Conservation (phyloP, 2,797 vertebrate species). For the Gouania willdenowi region DNA sequence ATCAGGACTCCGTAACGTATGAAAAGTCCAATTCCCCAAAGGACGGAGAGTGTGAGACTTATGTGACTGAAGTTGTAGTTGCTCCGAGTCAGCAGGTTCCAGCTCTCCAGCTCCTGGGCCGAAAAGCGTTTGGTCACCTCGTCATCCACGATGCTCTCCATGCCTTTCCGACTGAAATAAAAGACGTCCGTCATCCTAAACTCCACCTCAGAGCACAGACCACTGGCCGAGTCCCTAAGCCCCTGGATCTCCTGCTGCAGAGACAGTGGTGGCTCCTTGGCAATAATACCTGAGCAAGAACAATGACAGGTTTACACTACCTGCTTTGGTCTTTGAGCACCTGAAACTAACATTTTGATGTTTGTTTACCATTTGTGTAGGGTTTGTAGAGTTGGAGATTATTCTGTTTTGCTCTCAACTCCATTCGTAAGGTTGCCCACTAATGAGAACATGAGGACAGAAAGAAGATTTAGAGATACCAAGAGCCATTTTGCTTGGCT, state of each 20-base stretch:
- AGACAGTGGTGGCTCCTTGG: conserved; percentile 81
- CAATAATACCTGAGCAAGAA: conserved; percentile 80
- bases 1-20: conserved; percentile 87
- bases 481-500: too few relatives aligned
- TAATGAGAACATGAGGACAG: conserved; percentile 45
- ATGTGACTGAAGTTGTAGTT: conserved; percentile 90
- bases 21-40: conserved; percentile 87
- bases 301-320: not conserved
- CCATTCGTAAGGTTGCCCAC: conserved; percentile 88
- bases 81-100: conserved; percentile 92
- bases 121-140: conserved; percentile 93
- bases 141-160: conserved; percentile 92
- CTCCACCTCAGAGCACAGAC: conserved; percentile 64
- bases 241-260: conserved; percentile 87
- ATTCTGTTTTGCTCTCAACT: conserved; percentile 87
- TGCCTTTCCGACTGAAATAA: conserved; percentile 87
- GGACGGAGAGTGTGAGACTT: conserved; percentile 80
- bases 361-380: conserved; percentile 61
- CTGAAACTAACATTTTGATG: not conserved
- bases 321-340: too few relatives aligned
- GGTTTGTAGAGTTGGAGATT: conserved; percentile 86
- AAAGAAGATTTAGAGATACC: not conserved
- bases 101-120: conserved; percentile 88
- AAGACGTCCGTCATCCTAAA: conserved; percentile 90
- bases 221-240: conserved; percentile 72